Evolutionary conservation across 2,113 vertebrate species (phyloP), one percentile per base, ranked within the genome.

Genomic region (Agelaius phoeniceus): DNA sequence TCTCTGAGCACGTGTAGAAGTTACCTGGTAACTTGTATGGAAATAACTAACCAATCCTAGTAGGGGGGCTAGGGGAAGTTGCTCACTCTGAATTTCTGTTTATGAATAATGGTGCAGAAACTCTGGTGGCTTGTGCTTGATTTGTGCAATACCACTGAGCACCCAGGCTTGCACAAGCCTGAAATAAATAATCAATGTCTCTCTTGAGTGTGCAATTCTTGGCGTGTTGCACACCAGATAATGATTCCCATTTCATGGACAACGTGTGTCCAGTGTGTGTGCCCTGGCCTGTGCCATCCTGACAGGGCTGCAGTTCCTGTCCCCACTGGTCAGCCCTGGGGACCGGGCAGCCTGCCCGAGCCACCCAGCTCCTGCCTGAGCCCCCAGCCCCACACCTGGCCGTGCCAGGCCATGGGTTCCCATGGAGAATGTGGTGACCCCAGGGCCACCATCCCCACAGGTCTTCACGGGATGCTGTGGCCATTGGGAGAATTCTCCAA

Each of bases 261-360:
- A 49, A 19, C 4, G 13, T 68, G n/a, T 68, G 39, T 27, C 30
- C 71, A 26, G 24, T 19, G 69, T 16, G 69, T 17, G 16, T 30
- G 20, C 8, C 37, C 27, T 51, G 26, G 19, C 33, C 27, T 37
- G 16, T 31, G 44, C 62, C 31, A 4, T 13, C 41, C 30, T 1
- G 0, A 1, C 27, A 5, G 39, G 11, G 11, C 8, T 58, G 15
- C 48, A 44, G 22, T 10, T 10, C n/a, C 15, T 8, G 8, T 37
- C 17, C 33, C 5, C 31, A 3, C 19, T 24, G 11, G 16, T 15
- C 41, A 23, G 58, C 16, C 4, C 55, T 27, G 57, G n/a, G 24
- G 57, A 41, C 33, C 1, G 1, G 21, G n/a, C 51, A 49, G 15
- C 54, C 18, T 15, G 63, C 10, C 27, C 1, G 10, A 67, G 68